A percentile compares a stretch with the other conserved stretches of the same genome.
phyloP scores from a whole-genome alignment of 2,888 invertebrate species.

The Drosophila diplacantha region DNA sequence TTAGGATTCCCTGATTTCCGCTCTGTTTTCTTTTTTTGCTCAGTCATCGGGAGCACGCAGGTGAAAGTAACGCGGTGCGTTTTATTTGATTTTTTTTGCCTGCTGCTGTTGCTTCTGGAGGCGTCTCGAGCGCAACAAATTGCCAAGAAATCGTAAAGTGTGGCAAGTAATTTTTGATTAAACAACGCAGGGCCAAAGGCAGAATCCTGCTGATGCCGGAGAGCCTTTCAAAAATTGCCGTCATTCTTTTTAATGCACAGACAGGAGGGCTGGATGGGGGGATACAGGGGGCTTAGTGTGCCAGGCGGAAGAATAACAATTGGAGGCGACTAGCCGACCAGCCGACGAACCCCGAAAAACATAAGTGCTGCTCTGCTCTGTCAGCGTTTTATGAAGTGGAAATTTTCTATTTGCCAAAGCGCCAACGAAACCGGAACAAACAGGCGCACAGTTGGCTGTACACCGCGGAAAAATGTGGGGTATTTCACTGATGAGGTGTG shows the following conservation, averaged over 20 bases:
- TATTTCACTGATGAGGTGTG: neutral
- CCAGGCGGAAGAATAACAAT: constrained; percentile 27
- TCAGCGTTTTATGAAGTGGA: constrained; percentile 75
- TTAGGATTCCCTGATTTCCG: constrained; percentile 13
- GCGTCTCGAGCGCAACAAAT: constrained; percentile 58
- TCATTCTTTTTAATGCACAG: constrained; percentile 69
- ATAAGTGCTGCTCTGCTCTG: constrained; percentile 65
- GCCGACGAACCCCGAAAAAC: constrained; percentile 45
- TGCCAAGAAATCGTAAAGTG: constrained; percentile 67
- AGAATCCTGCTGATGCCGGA: constrained; percentile 3
- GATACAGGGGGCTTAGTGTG: neutral
- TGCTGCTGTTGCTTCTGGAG: constrained; percentile 11
- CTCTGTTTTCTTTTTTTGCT: constrained; percentile 35
- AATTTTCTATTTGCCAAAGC: constrained; percentile 70
- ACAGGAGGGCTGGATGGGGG: neutral
- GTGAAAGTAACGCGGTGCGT: constrained; percentile 57
- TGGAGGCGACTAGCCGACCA: constrained; percentile 32
- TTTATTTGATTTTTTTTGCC: constrained; percentile 53
- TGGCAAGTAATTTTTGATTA: constrained; percentile 65
- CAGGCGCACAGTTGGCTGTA: constrained; percentile 39
- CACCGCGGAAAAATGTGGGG: neutral
- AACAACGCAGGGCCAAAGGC: constrained; percentile 47
- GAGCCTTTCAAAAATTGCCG: constrained; percentile 62
- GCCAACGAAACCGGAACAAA: constrained; percentile 65
- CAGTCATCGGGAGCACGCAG: constrained; percentile 48